Percentiles rank a stretch among this genome's conserved stretches.
phyloP scores from a whole-genome alignment of 2,113 vertebrate species.

The Thunnus maccoyii region DNA sequence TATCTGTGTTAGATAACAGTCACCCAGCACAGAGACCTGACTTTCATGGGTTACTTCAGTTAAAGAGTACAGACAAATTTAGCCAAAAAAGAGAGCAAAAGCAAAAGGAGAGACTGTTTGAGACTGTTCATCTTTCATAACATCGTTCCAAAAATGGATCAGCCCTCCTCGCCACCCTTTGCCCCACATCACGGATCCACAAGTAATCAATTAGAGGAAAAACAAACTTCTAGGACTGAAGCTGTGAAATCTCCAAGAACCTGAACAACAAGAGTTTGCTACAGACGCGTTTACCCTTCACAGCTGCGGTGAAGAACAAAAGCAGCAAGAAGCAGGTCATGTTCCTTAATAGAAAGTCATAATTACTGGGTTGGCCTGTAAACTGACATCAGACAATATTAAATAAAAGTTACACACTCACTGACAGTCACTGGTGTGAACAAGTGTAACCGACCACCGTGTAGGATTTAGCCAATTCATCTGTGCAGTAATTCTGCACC shows the following conservation, averaged over 20 bases:
- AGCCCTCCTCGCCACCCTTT: conserved; percentile 43
- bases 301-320: not conserved
- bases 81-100: conserved; percentile 32
- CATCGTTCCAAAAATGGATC: conserved; percentile 34
- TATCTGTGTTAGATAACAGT: conserved; percentile 61
- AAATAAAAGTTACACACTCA: conserved; percentile 23
- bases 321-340: conserved; percentile 25
- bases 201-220: conserved; percentile 58
- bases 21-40: conserved; percentile 40
- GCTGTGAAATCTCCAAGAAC: conserved; percentile 37
- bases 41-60: conserved; percentile 57
- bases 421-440: conserved; percentile 3
- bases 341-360: conserved; percentile 18
- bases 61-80: conserved; percentile 52
- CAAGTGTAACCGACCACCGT: not conserved
- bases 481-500: conserved; percentile 33
- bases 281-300: conserved; percentile 5
- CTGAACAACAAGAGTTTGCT: conserved; percentile 11
- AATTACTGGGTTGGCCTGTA: conserved; percentile 1
- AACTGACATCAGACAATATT: conserved; percentile 24
- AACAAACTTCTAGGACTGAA: conserved; percentile 45
- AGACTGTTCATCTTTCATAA: conserved; percentile 64
- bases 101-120: conserved; percentile 42
- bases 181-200: conserved; percentile 51
- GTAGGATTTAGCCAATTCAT: conserved; percentile 19